Conservation (phyloP, 2,113 vertebrate species). For the Piaya cayana region DNA sequence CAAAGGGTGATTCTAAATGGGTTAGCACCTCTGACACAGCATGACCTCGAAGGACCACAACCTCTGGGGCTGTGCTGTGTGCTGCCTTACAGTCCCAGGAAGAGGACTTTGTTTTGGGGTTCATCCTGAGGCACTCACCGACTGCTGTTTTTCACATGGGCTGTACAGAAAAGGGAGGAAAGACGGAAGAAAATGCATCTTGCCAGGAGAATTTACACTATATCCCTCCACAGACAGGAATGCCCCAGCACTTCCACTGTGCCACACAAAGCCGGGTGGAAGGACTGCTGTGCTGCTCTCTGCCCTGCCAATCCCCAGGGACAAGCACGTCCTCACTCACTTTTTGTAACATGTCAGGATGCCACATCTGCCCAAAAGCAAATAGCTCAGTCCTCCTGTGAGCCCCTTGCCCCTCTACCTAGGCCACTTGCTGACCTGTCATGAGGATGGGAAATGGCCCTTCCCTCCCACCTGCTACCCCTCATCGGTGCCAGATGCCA, state of each 20-base stretch:
- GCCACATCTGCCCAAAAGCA: not conserved
- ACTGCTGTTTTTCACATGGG: not conserved
- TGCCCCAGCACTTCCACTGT: fast-evolving
- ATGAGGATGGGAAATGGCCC: not conserved
- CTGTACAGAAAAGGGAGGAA: not conserved
- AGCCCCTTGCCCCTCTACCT: not conserved
- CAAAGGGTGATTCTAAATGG: not conserved
- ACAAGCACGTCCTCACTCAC: not conserved
- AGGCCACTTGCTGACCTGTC: not conserved
- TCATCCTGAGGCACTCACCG: fast-evolving
- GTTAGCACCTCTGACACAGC: not conserved
- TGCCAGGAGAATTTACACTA: not conserved
- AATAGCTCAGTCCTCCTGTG: not conserved
- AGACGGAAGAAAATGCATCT: not conserved
- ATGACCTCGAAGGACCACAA: fast-evolving
- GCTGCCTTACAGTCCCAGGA: not conserved
- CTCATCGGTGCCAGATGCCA: not conserved
- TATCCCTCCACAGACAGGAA: not conserved
- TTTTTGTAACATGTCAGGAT: not conserved
- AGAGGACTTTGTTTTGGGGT: not conserved
- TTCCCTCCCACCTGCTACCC: not conserved
- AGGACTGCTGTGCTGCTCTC: not conserved
- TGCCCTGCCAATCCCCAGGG: not conserved
- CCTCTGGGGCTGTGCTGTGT: not conserved
- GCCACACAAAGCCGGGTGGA: fast-evolving